A percentile compares a stretch with the other conserved stretches of the same genome.
These are phyloP conservation scores for Psittacula cyanocephala DNA, from an alignment of 2,113 vertebrate genomes.

Conservation along the genomic window DNA sequence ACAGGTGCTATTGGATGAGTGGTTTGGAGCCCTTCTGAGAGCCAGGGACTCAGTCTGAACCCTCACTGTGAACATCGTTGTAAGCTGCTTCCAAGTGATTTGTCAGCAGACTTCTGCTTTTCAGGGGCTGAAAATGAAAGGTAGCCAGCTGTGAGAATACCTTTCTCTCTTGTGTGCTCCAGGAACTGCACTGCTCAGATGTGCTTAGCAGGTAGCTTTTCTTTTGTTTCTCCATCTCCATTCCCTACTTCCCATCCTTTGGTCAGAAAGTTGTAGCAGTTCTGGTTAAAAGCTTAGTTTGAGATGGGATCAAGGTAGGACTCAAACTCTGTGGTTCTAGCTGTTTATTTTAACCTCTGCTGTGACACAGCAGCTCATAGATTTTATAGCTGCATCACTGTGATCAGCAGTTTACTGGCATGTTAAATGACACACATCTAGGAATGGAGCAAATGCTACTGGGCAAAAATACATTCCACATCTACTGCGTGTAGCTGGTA, in stretches of 20 bases:
- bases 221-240: neutral
- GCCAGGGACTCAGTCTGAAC: neutral
- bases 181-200: neutral
- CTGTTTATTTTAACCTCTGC: neutral
- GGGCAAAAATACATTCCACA: slow-evolving; percentile 44
- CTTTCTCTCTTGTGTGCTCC: neutral
- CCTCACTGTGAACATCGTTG: neutral
- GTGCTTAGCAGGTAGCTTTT: neutral
- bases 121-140: neutral
- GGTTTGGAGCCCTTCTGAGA: neutral
- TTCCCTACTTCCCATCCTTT: neutral
- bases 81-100: neutral
- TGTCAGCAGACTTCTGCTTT: neutral
- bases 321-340: neutral
- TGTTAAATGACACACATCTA: neutral
- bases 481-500: slow-evolving; percentile 14
- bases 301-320: neutral
- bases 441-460: slow-evolving; percentile 19
- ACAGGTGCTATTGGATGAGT: neutral
- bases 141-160: neutral
- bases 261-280: neutral
- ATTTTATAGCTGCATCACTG: neutral
- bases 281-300: neutral
- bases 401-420: neutral
- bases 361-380: neutral